Evolutionary conservation across 2,113 vertebrate genomes (phyloP).

Genomic region (Rhinolophus ferrumequinum): DNA sequence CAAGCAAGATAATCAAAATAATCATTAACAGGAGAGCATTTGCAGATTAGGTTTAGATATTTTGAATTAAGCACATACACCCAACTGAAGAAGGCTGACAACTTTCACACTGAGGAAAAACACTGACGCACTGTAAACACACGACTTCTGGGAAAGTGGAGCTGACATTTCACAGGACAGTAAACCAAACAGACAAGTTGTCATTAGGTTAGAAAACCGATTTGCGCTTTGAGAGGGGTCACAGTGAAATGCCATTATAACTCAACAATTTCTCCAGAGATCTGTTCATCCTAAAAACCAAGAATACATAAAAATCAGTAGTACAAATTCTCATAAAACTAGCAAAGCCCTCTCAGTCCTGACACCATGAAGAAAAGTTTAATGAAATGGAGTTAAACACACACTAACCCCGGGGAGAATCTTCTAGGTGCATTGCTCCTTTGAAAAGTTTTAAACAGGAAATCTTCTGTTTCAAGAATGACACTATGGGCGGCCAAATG

Average conservation of each 20-base stretch:
- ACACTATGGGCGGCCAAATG: too few species aligned
- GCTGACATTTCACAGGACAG: constrained; percentile 13
- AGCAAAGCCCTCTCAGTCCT: constrained; percentile 18
- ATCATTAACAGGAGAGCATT: background rate
- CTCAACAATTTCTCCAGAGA: background rate
- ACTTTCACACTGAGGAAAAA: background rate
- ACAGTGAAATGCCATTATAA: constrained; percentile 49
- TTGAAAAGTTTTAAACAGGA: background rate
- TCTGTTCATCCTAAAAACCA: background rate
- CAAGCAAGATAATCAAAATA: constrained; percentile 51
- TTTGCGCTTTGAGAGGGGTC: background rate
- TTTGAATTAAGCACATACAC: constrained; percentile 20
- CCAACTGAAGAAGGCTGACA: background rate
- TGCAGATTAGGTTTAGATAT: background rate
- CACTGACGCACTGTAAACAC: background rate
- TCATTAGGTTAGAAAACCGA: background rate
- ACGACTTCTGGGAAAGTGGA: background rate
- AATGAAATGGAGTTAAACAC: constrained; percentile 12
- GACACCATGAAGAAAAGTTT: background rate
- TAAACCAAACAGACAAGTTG: background rate
- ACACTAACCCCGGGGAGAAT: background rate
- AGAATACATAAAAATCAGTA: constrained; percentile 65
- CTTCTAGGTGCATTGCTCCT: background rate
- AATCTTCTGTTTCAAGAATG: background rate
- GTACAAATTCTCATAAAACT: constrained; percentile 60